Evolutionary conservation across 2,888 invertebrate species (phyloP), one percentile per base, ranked within the genome.

Genomic region (Eristalinus sepulchralis): DNA sequence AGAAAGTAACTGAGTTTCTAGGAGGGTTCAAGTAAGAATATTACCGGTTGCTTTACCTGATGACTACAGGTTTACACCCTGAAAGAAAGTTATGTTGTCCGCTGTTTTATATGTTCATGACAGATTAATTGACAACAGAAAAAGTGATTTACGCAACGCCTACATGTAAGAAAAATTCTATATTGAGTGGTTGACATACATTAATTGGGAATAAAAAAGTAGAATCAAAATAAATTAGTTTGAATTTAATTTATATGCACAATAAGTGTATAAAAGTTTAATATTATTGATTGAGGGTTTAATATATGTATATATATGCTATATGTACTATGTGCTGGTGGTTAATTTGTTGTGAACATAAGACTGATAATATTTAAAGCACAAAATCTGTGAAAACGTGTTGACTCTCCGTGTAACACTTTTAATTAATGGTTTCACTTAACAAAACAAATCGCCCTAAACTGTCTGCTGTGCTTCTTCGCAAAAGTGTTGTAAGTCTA

Each of bases 81-180:
- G 71, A 64, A 66, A 27, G 27, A 68, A 73, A 78, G 36, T 77
- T 70, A 39, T 64, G 73, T 77, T 36, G 71, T 78, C 76, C 62
- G 59, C 17, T 60, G 63, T 33, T 72, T 39, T 57, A 60, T 64
- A 31, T 86, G 83, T 67, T 71, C 24, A 27, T 75, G 86, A 83
- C 86, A 86, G 75, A 70, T 86, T 83, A 83, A 83, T 83, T 86
- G 86, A 78, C 75, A 60, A 53, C 83, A 75, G 63, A 39, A 71
- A 71, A 63, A 55, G 82, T 34, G 60, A 73, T 57, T 68, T 64
- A 13, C 67, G 22, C 31, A 73, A 83, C 72, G 83, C 73, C 78
- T 79, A 71, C 17, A 1, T n/a, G 11, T 17, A 60, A 57, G 39
- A 27, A 20, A n/a, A n/a, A n/a, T n/a, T n/a, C n/a, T n/a, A n/a